phyloP scores from a whole-genome alignment of 2,888 invertebrate genomes.

The Epinotia ramella region DNA sequence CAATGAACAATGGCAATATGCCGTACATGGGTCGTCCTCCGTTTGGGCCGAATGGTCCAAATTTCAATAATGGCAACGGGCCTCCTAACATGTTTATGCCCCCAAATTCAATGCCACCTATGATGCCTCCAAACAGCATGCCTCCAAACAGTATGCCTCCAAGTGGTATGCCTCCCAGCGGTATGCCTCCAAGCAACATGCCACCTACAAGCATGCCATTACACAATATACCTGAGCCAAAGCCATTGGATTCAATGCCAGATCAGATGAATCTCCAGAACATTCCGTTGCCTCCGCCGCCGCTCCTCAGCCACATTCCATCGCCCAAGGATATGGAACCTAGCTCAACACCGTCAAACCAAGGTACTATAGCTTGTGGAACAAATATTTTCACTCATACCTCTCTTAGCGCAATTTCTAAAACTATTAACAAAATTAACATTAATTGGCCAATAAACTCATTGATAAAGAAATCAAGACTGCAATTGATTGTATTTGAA shows the following conservation, averaged over 20 bases:
- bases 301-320: conserved; percentile 86
- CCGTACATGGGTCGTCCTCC: conserved; percentile 75
- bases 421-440: neutral
- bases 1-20: conserved; percentile 63
- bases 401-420: neutral
- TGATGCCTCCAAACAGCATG: conserved; percentile 48
- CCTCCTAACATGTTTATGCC: conserved; percentile 68
- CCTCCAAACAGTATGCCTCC: too few species aligned
- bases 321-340: conserved; percentile 87
- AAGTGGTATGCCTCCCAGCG: conserved; percentile 45
- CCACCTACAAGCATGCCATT: conserved; percentile 48
- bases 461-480: neutral
- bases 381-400: neutral
- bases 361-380: conserved; percentile 45
- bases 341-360: conserved; percentile 76
- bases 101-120: conserved; percentile 54
- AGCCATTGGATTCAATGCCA: conserved; percentile 61
- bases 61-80: conserved; percentile 63
- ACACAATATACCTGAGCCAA: conserved; percentile 58
- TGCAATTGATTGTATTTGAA: neutral
- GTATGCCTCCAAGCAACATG: conserved; percentile 40
- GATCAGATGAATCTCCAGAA: conserved; percentile 86
- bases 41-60: conserved; percentile 73
- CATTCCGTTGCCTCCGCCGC: conserved; percentile 86
- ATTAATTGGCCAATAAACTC: conserved; percentile 1